These are phyloP conservation scores for Etheostoma cragini DNA, from an alignment of 2,113 vertebrate species.

Conservation along the genomic window DNA sequence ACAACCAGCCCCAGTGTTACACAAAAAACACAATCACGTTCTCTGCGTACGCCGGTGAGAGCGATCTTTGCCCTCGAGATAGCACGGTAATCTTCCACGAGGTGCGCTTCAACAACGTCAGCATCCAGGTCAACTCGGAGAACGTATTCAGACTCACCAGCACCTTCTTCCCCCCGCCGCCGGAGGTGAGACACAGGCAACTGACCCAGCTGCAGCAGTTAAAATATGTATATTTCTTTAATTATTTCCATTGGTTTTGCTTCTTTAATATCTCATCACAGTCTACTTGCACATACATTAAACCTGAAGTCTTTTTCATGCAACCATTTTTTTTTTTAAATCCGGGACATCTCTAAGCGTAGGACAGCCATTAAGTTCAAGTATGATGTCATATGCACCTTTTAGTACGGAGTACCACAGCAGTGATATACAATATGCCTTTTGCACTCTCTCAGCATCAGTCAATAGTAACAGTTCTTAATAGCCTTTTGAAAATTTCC, in stretches of 20 bases:
- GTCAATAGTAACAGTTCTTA: too few species aligned
- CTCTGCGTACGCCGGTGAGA: conserved; percentile 84
- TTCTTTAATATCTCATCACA: too few species aligned
- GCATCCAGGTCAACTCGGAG: conserved; percentile 75
- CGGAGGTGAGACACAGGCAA: conserved; percentile 73
- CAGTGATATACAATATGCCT: too few species aligned
- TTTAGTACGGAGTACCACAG: too few species aligned
- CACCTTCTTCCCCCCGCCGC: conserved; percentile 82
- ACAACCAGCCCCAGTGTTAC: conserved; percentile 84
- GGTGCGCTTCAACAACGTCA: conserved; percentile 77
- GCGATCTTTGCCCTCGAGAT: conserved; percentile 73
- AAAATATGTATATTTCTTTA: too few species aligned
- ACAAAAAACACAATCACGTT: conserved; percentile 88
- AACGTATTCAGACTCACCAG: conserved; percentile 74
- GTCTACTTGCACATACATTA: too few species aligned
- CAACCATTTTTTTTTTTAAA: neutral
- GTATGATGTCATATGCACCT: too few species aligned
- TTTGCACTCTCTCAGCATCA: too few species aligned
- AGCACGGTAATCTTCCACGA: conserved; percentile 61
- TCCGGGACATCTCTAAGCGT: neutral
- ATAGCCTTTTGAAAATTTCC: too few species aligned
- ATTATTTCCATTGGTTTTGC: too few species aligned
- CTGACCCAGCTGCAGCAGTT: neutral
- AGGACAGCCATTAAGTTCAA: neutral
- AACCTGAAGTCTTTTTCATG: too few species aligned